Percentiles rank a stretch among this genome's conserved stretches.
Evolutionary conservation across 2,113 vertebrate genomes (phyloP).

Genomic region (Crotalus horridus): DNA sequence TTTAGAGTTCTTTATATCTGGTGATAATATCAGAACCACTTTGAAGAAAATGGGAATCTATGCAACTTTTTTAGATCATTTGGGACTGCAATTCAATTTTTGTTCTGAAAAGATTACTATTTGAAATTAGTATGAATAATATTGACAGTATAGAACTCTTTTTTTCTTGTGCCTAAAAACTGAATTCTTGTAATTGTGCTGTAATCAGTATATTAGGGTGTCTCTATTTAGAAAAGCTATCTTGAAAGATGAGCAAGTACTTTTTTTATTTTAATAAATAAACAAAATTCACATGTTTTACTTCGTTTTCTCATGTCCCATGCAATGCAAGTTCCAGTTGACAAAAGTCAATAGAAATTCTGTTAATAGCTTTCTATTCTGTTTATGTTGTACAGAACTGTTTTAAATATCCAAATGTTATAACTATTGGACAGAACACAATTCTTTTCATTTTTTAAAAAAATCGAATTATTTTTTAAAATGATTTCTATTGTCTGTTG

Average conservation of each 20-base stretch:
- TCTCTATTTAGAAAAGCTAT: background rate
- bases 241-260: background rate
- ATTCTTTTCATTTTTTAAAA: background rate
- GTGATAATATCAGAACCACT: background rate
- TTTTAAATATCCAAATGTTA: background rate
- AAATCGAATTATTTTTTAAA: background rate
- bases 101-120: background rate
- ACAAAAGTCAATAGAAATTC: background rate
- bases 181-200: background rate
- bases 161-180: background rate
- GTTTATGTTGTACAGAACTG: background rate
- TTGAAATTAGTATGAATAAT: background rate
- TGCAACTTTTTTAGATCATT: background rate
- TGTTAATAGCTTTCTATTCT: background rate
- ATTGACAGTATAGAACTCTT: background rate
- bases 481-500: background rate
- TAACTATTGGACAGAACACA: background rate
- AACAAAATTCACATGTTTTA: background rate
- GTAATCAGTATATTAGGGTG: background rate
- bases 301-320: background rate
- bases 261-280: background rate
- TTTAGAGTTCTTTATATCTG: background rate
- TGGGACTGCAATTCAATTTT: background rate
- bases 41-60: background rate
- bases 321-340: background rate